Conservation (phyloP, 2,797 vertebrate species). For the Macrochelys suwanniensis region DNA sequence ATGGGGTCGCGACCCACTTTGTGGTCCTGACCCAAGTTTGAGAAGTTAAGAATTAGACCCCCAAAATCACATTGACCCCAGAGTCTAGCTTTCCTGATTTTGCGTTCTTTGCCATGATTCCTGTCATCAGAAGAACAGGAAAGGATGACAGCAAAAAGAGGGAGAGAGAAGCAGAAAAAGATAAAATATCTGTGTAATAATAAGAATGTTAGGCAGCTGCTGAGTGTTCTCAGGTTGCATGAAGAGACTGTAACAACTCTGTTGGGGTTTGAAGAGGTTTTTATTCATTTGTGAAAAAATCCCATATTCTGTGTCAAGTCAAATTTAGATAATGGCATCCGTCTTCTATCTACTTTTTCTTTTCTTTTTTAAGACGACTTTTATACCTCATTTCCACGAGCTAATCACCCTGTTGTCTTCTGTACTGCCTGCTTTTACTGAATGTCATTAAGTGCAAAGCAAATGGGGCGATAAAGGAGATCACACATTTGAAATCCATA, state of each 20-base stretch:
- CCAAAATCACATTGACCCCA: background rate
- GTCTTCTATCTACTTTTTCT: background rate
- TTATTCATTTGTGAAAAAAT: background rate
- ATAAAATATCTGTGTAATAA: background rate
- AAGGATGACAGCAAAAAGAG: background rate
- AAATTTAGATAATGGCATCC: slow-evolving; percentile 3
- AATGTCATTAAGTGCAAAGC: background rate
- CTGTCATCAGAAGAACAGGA: background rate
- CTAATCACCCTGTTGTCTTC: background rate
- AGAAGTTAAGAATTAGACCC: background rate
- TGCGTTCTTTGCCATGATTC: background rate
- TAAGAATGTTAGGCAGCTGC: background rate
- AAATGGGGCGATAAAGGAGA: background rate
- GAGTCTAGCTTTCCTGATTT: background rate
- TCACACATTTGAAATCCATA: slow-evolving; percentile 3
- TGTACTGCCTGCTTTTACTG: background rate
- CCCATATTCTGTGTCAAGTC: slow-evolving; percentile 1
- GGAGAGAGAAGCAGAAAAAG: background rate
- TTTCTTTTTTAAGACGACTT: background rate
- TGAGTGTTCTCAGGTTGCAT: background rate
- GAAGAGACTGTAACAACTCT: background rate
- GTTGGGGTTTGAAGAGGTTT: background rate
- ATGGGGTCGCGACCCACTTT: too few relatives aligned
- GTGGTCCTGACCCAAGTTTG: too few relatives aligned
- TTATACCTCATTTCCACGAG: background rate